These are phyloP conservation scores for Riparia riparia DNA, from an alignment of 2,113 vertebrate genomes.

Conservation along the genomic window DNA sequence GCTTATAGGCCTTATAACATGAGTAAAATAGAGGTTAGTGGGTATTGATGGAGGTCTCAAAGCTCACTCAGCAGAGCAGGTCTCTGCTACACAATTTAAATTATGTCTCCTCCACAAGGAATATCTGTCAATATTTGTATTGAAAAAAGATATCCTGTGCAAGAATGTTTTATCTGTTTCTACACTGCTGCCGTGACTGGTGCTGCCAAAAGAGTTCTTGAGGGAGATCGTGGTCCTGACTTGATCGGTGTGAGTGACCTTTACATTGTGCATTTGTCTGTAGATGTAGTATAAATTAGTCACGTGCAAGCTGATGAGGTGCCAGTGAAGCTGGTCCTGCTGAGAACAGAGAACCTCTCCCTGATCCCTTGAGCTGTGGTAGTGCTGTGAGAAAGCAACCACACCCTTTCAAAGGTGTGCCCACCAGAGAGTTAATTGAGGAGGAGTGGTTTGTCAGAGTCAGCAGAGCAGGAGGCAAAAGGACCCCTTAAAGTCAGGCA, in stretches of 20 bases:
- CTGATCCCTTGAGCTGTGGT: not conserved
- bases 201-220: not conserved
- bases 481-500: not conserved
- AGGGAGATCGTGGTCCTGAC: not conserved
- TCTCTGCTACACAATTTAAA: slow-evolving; percentile 64
- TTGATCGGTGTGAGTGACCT: not conserved
- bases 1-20: slow-evolving; percentile 61
- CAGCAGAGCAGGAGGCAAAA: not conserved
- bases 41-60: slow-evolving; percentile 65
- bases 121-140: slow-evolving; percentile 63
- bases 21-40: slow-evolving; percentile 70
- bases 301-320: not conserved
- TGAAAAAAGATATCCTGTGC: slow-evolving; percentile 14
- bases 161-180: not conserved
- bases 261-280: not conserved
- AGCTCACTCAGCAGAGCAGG: slow-evolving; percentile 58
- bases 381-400: not conserved
- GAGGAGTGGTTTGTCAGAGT: not conserved
- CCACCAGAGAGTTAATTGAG: not conserved
- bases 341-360: not conserved
- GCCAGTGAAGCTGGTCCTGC: not conserved
- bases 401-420: not conserved
- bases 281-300: not conserved
- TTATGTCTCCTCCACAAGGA: slow-evolving; percentile 47
- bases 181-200: not conserved